Conservation (phyloP, 2,797 vertebrate species). For the Acrocephalus scirpaceus region DNA sequence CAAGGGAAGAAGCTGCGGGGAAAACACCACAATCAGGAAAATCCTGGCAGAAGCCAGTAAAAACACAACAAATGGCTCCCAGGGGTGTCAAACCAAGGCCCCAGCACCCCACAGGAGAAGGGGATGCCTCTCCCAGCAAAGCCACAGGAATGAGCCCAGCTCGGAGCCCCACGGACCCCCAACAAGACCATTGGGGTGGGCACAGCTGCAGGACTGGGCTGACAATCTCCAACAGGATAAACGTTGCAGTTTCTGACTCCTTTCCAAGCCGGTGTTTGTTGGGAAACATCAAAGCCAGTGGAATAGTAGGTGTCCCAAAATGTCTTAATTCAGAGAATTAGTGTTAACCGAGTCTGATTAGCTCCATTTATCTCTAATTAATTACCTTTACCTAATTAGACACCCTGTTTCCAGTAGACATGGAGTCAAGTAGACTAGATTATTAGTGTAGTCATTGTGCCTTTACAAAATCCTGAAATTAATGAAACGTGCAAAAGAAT, state of each 20-base stretch:
- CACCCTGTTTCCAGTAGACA: conserved; percentile 95
- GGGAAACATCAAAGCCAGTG: conserved; percentile 81
- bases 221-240: not conserved
- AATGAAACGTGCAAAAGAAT: conserved; percentile 97
- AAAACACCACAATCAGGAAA: not conserved
- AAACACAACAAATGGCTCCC: not conserved
- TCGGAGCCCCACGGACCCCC: accelerated
- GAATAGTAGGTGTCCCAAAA: conserved; percentile 85
- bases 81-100: not conserved
- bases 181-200: accelerated
- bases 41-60: not conserved
- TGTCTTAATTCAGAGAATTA: conserved; percentile 95
- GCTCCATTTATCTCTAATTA: conserved; percentile 99
- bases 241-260: not conserved
- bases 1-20: not conserved
- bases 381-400: conserved; percentile 99
- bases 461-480: conserved; percentile 98
- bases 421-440: conserved; percentile 99
- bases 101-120: not conserved
- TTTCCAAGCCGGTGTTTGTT: conserved; percentile 69
- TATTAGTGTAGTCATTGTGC: conserved; percentile 99
- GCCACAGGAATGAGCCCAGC: not conserved
- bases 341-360: conserved; percentile 98
- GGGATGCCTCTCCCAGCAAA: not conserved
- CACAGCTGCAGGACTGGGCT: not conserved